These are phyloP conservation scores for Hemicordylus capensis DNA, from an alignment of 2,113 vertebrate species.

Conservation along the genomic window DNA sequence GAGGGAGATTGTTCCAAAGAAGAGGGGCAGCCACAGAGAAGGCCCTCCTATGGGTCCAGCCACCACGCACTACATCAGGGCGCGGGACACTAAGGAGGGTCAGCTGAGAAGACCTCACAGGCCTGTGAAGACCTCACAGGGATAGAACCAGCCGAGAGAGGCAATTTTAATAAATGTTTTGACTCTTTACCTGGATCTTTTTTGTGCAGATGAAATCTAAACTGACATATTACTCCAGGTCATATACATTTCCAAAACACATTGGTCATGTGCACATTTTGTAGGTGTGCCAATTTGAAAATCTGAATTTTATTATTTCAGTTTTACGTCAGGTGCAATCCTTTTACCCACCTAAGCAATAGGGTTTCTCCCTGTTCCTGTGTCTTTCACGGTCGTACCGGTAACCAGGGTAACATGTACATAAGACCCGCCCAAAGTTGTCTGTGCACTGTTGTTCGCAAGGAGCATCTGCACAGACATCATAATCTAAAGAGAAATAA, in stretches of 20 bases:
- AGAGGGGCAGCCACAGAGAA: too few species aligned
- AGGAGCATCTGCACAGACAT: slow-evolving; percentile 91
- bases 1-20: too few species aligned
- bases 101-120: too few species aligned
- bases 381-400: slow-evolving; percentile 94
- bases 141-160: too few species aligned
- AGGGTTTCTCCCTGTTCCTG: slow-evolving; percentile 89
- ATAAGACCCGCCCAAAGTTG: slow-evolving; percentile 93
- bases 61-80: too few species aligned
- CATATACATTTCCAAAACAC: not conserved
- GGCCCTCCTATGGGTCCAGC: too few species aligned
- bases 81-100: too few species aligned
- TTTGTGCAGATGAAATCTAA: too few species aligned
- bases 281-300: not conserved
- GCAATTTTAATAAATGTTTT: too few species aligned
- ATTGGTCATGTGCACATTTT: not conserved
- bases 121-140: too few species aligned
- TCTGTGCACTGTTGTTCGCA: slow-evolving; percentile 98
- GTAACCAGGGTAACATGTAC: slow-evolving; percentile 93
- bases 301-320: not conserved
- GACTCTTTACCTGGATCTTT: too few species aligned
- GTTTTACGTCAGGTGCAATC: not conserved
- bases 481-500: slow-evolving; percentile 83
- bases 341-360: slow-evolving; percentile 87
- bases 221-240: not conserved